These are phyloP conservation scores for Echiichthys vipera DNA, from an alignment of 2,797 vertebrate species.

Conservation along the genomic window DNA sequence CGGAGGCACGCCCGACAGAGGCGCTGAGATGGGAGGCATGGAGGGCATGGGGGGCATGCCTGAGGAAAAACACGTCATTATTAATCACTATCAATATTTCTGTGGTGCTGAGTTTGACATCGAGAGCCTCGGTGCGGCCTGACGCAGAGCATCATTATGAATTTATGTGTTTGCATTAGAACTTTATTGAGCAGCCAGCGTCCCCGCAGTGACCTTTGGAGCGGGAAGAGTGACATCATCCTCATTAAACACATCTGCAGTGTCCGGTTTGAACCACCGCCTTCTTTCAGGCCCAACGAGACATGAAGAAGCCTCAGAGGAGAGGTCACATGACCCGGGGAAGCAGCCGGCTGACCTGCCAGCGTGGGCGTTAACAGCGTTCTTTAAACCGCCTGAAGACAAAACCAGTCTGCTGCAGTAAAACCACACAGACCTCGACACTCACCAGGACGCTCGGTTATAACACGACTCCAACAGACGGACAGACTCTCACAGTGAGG, in stretches of 20 bases:
- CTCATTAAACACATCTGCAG: conserved; percentile 2
- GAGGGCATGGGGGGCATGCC: conserved; percentile 84
- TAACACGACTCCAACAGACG: no score
- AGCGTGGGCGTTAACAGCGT: no score
- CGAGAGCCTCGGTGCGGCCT: not conserved
- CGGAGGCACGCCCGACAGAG: conserved; percentile 89
- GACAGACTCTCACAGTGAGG: no score
- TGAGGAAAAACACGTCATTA: conserved; percentile 63
- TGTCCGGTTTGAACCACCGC: not conserved
- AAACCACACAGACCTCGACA: no score
- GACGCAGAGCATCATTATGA: not conserved
- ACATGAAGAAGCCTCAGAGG: no score
- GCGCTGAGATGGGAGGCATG: conserved; percentile 83
- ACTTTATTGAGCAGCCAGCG: conserved; percentile 17
- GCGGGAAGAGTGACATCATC: not conserved
- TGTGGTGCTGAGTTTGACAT: not conserved
- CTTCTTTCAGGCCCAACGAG: not conserved
- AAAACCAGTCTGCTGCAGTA: no score
- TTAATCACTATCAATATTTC: not conserved
- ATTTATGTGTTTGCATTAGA: not conserved
- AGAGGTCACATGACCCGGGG: no score
- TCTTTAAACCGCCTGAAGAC: no score
- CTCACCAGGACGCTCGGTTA: no score
- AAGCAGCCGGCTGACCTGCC: no score
- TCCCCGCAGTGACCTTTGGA: conserved; percentile 10